Conservation (phyloP, 2,797 vertebrate genomes). For the Picus viridis region DNA sequence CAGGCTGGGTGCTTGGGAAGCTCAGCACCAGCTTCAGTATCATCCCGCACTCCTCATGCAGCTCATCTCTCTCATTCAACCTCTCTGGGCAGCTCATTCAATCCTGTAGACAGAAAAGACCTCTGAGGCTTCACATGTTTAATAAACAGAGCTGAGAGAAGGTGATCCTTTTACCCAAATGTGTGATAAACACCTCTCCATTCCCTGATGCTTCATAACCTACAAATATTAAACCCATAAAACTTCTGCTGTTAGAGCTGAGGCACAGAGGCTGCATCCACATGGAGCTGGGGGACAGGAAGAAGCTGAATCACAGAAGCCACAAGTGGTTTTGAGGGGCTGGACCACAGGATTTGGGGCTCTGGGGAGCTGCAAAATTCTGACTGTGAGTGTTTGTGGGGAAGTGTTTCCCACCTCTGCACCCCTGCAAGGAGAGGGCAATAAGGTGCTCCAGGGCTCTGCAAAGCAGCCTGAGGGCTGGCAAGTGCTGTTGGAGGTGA, state of each 20-base stretch:
- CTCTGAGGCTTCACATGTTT: background rate
- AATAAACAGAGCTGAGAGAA: background rate
- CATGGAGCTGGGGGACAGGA: rapidly evolving
- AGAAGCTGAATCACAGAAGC: background rate
- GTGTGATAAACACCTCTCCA: background rate
- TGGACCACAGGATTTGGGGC: background rate
- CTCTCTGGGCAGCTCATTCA: background rate
- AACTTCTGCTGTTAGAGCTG: background rate
- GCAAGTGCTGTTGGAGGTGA: background rate
- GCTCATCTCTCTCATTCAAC: background rate
- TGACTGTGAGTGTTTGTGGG: background rate
- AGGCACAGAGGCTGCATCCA: background rate
- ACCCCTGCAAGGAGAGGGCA: background rate
- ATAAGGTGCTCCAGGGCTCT: background rate
- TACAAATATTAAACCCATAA: constrained; percentile 47
- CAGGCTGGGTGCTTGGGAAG: background rate
- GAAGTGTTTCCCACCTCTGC: background rate
- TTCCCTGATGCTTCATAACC: background rate
- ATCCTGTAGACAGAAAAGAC: background rate
- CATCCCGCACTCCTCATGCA: rapidly evolving
- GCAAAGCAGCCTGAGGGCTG: background rate
- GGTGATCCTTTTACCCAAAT: background rate
- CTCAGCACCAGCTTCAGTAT: rapidly evolving
- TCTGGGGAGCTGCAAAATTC: background rate
- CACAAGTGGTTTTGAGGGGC: background rate